These are phyloP conservation scores for Hyposoter didymator DNA, from an alignment of 2,888 invertebrate genomes.

Conservation along the genomic window DNA sequence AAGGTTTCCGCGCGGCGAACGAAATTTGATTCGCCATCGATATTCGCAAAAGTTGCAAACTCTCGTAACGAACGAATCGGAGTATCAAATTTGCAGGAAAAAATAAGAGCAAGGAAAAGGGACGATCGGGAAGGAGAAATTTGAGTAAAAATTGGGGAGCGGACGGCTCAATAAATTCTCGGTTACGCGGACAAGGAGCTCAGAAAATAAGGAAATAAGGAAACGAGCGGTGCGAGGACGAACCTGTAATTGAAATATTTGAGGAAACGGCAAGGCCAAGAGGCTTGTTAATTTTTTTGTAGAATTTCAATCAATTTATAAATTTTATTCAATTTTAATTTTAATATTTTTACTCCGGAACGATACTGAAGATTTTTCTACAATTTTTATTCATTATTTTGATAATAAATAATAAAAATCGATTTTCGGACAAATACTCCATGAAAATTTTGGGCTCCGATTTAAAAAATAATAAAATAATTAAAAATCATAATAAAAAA, in stretches of 20 bases:
- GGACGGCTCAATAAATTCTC: neutral
- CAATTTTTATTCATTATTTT: neutral
- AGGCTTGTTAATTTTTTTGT: neutral
- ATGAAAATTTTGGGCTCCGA: too few species aligned
- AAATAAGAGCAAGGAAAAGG: neutral
- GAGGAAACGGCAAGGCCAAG: neutral
- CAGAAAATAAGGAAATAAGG: neutral
- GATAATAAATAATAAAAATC: too few species aligned
- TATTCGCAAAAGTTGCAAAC: neutral
- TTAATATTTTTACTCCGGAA: neutral
- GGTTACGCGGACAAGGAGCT: neutral
- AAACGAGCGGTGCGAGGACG: neutral
- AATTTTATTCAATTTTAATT: too few species aligned
- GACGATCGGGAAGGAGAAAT: neutral
- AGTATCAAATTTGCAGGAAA: neutral
- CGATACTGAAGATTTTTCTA: neutral
- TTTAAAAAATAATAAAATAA: too few species aligned
- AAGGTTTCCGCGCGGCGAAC: neutral
- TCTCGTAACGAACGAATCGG: neutral
- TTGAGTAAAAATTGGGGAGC: neutral
- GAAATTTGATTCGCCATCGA: neutral
- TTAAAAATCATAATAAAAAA: too few species aligned
- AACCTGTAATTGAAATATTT: neutral
- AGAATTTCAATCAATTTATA: too few species aligned
- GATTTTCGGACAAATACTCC: too few species aligned